Evolutionary conservation across 2,888 invertebrate genomes (phyloP).

Genomic region (Eremobia ochroleuca): DNA sequence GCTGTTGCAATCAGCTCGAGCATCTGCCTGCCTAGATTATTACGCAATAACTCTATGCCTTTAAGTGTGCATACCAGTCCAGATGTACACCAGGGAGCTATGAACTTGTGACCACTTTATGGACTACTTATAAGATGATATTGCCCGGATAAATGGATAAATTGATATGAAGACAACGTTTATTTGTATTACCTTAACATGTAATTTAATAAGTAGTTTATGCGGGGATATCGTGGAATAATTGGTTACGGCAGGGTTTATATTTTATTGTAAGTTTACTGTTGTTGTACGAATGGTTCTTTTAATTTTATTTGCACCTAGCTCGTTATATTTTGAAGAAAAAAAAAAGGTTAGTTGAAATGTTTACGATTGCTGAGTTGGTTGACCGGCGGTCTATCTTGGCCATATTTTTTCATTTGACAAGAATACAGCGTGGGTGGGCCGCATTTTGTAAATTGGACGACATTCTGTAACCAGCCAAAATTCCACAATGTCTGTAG

Average conservation of each 20-base stretch:
- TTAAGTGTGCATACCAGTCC: constrained; percentile 81
- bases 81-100: constrained; percentile 82
- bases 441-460: background rate
- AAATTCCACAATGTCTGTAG: background rate
- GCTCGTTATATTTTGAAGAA: background rate
- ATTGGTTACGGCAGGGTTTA: constrained; percentile 15
- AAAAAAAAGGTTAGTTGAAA: background rate
- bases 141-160: constrained; percentile 50
- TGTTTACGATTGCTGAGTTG: background rate
- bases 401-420: background rate
- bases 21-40: constrained; percentile 88
- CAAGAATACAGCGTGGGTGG: background rate
- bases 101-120: constrained; percentile 84
- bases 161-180: constrained; percentile 44
- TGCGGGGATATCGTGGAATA: constrained; percentile 1
- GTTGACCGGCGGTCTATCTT: background rate
- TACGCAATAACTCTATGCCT: constrained; percentile 85
- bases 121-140: constrained; percentile 68
- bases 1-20: constrained; percentile 84
- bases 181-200: constrained; percentile 32
- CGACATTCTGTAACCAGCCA: background rate
- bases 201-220: constrained; percentile 30
- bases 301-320: background rate
- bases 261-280: constrained; percentile 13
- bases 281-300: background rate